Percentiles rank a stretch among this genome's conserved stretches.
Evolutionary conservation across 2,888 invertebrate genomes (phyloP).

Genomic region (Meta bourneti): DNA sequence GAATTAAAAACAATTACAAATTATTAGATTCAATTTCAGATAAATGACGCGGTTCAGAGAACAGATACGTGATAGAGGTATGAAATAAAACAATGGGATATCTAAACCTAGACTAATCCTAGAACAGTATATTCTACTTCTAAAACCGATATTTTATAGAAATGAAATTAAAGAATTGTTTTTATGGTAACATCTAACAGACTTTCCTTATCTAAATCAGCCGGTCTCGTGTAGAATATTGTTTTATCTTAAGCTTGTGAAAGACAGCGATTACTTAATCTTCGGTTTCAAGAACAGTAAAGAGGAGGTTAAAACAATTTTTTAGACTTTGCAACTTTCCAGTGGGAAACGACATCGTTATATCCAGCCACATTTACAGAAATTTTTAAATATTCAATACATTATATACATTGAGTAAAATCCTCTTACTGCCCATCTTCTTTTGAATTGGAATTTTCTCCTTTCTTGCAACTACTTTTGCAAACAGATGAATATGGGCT

Average conservation of each 20-base stretch:
- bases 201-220: conserved; percentile 12
- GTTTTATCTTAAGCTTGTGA: conserved; percentile 30
- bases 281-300: conserved; percentile 16
- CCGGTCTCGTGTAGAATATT: conserved; percentile 26
- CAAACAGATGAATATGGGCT: background rate
- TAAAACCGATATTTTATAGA: conserved; percentile 15
- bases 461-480: background rate
- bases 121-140: conserved; percentile 31
- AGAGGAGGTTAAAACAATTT: conserved; percentile 47
- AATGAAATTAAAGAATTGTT: background rate
- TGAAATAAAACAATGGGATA: conserved; percentile 18
- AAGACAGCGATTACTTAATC: conserved; percentile 51
- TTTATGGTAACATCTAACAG: background rate
- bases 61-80: conserved; percentile 13
- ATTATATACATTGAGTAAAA: conserved; percentile 40
- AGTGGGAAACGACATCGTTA: conserved; percentile 54
- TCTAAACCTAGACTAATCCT: conserved; percentile 52
- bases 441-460: background rate
- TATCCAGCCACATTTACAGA: conserved; percentile 57
- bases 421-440: background rate
- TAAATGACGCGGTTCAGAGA: conserved; percentile 31
- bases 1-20: conserved; percentile 2
- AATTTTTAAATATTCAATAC: conserved; percentile 43
- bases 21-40: conserved; percentile 1
- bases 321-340: conserved; percentile 58